phyloP scores from a whole-genome alignment of 2,797 vertebrate species.

The Helostoma temminkii region DNA sequence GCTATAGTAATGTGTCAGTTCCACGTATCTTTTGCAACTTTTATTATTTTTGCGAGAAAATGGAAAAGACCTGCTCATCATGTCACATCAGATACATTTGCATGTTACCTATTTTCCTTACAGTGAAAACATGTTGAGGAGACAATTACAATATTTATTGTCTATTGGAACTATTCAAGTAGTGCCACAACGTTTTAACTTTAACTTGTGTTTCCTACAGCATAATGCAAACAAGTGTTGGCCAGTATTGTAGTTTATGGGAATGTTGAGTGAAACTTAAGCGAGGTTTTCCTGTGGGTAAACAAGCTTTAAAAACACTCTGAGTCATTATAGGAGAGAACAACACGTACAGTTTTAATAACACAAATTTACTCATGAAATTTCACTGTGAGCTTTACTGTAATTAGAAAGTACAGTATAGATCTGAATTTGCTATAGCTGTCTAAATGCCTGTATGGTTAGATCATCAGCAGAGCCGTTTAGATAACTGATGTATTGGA shows the following conservation, averaged over 20 bases:
- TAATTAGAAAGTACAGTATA: neutral
- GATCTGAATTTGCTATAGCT: slow-evolving; percentile 3
- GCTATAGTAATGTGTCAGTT: too few relatives aligned
- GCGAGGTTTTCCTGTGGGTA: slow-evolving; percentile 41
- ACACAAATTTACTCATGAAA: slow-evolving; percentile 6
- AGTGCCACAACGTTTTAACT: neutral
- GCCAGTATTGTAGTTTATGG: slow-evolving; percentile 9
- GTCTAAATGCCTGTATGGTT: slow-evolving; percentile 33
- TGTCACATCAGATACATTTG: too few relatives aligned
- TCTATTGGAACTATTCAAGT: neutral
- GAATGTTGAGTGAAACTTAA: slow-evolving; percentile 53
- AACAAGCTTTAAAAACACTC: slow-evolving; percentile 51
- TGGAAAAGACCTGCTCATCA: too few relatives aligned
- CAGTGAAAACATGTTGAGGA: neutral
- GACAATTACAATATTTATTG: neutral
- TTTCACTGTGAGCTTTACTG: neutral
- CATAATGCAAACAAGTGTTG: slow-evolving; percentile 9
- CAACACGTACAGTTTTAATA: slow-evolving; percentile 5
- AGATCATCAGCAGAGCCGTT: slow-evolving; percentile 26
- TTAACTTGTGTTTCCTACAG: neutral
- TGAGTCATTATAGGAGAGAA: slow-evolving; percentile 47
- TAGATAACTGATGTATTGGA: slow-evolving; percentile 51
- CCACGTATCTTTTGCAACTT: too few relatives aligned
- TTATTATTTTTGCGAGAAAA: too few relatives aligned
- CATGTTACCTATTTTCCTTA: too few relatives aligned